A percentile compares a stretch with the other conserved stretches of the same genome.
These are phyloP conservation scores for Pogonomyrmex californicus DNA, from an alignment of 1,140 invertebrate species.

Conservation along the genomic window DNA sequence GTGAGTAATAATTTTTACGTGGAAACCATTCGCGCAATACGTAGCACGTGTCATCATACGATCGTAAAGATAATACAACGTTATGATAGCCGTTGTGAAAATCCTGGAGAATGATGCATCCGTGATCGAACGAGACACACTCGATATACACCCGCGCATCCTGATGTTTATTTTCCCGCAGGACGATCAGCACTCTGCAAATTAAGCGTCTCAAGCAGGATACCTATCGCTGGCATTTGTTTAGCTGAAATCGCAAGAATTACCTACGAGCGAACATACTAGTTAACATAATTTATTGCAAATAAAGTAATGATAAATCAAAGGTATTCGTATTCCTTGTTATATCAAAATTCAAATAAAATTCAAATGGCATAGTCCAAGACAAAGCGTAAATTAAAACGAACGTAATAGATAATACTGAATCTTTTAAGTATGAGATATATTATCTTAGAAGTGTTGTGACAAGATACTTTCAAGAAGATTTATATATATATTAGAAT, in stretches of 20 bases:
- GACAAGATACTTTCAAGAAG: neutral
- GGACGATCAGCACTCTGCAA: neutral
- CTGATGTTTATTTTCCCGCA: slow-evolving; percentile 42
- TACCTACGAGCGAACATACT: neutral
- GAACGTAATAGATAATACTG: neutral
- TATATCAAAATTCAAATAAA: neutral
- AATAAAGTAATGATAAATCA: slow-evolving; percentile 24
- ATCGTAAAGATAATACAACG: slow-evolving; percentile 65
- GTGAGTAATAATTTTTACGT: slow-evolving; percentile 57
- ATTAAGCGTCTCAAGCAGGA: slow-evolving; percentile 36
- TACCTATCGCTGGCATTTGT: slow-evolving; percentile 39
- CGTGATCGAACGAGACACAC: slow-evolving; percentile 19
- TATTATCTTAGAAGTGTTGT: neutral
- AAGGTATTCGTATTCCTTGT: neutral
- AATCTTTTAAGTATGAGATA: neutral
- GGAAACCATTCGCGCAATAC: slow-evolving; percentile 33
- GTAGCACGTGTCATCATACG: slow-evolving; percentile 67
- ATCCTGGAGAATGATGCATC: slow-evolving; percentile 33
- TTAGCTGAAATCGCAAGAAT: slow-evolving; percentile 11
- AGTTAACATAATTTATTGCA: slow-evolving; percentile 39
- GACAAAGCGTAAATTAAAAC: neutral
- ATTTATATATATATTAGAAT: neutral
- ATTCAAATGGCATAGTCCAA: neutral
- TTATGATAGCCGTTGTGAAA: slow-evolving; percentile 21
- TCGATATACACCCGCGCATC: slow-evolving; percentile 4